Evolutionary conservation across 2,888 invertebrate species (phyloP), one percentile per base, ranked within the genome.

Genomic region (Petrophora chlorosata): DNA sequence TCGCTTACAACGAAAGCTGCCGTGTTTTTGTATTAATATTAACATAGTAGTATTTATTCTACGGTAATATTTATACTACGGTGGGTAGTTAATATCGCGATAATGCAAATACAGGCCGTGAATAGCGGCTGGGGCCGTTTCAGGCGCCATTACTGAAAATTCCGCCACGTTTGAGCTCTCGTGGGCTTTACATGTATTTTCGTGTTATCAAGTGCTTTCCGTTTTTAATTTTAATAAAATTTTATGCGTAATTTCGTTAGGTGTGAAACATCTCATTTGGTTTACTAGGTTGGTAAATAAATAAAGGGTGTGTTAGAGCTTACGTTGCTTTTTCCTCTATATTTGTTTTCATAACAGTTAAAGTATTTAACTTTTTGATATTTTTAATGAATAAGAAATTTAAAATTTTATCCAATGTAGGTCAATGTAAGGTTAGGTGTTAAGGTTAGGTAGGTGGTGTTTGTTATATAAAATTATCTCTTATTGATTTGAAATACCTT

Each of bases 71-170:
- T 42, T 46, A 39, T 53, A 48, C 50, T 34, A 34, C 49, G 10
- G 53, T 59, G 57, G 70, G 73, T 47, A 35, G 79, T 81, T 82
- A 83, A 80, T 82, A 77, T 72, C 65, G 68, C 74, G 79, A 79
- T 84, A 82, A 84, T 84, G 84, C 77, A 80, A 84, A 82, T 82
- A 79, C 76, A 70, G 72, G 56, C 74, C 65, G 67, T 65, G 76
- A 76, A 72, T 73, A 70, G 59, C 70, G 63, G 57, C 68, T 66
- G 58, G 65, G 69, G 70, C 67, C 76, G 70, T 81, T 79, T 53
- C 67, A 65, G 69, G 51, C 63, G 70, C 76, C 73, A 75, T 82
- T 80, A 78, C 79, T 65, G 78, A 79, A 79, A 85, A 82, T 81
- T 81, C 79, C 62, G 73, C 70, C 63, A 69, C 76, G 74, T 78